phyloP scores from a whole-genome alignment of 2,888 invertebrate species.

The Drosophila anomalata region DNA sequence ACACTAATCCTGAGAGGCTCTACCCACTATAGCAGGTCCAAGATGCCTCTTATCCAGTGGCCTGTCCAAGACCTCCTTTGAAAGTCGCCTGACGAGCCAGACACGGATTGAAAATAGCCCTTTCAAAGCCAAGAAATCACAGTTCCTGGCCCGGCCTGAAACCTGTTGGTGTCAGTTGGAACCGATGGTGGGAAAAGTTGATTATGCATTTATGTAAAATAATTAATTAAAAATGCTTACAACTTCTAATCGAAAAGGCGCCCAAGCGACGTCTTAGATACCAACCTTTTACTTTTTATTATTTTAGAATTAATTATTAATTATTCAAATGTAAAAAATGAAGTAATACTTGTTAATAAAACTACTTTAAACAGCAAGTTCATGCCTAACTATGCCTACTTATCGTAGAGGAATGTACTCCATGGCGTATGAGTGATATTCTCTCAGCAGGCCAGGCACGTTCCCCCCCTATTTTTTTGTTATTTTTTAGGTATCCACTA shows the following conservation, averaged over 20 bases:
- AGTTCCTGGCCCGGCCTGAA: too few species aligned
- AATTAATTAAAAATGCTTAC: neutral
- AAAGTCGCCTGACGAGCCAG: neutral
- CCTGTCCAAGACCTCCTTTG: slow-evolving; percentile 19
- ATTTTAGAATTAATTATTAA: neutral
- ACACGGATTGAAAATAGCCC: neutral
- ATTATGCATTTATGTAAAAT: slow-evolving; percentile 13
- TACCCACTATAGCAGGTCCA: slow-evolving; percentile 28
- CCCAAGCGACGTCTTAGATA: neutral
- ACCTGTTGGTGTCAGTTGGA: neutral
- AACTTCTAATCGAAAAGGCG: too few species aligned
- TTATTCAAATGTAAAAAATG: neutral
- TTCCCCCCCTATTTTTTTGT: neutral
- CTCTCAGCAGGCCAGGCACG: too few species aligned
- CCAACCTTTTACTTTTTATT: neutral
- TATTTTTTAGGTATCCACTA: neutral
- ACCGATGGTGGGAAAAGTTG: neutral
- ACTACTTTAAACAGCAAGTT: too few species aligned
- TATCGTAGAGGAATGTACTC: too few species aligned
- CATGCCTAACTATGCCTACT: too few species aligned
- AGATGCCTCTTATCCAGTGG: slow-evolving; percentile 9
- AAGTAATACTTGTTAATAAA: neutral
- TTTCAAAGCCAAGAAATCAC: too few species aligned
- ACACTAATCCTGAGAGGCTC: slow-evolving; percentile 23
- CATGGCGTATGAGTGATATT: too few species aligned